These are phyloP conservation scores for Tachina lurida DNA, from an alignment of 2,888 invertebrate genomes.

Conservation along the genomic window DNA sequence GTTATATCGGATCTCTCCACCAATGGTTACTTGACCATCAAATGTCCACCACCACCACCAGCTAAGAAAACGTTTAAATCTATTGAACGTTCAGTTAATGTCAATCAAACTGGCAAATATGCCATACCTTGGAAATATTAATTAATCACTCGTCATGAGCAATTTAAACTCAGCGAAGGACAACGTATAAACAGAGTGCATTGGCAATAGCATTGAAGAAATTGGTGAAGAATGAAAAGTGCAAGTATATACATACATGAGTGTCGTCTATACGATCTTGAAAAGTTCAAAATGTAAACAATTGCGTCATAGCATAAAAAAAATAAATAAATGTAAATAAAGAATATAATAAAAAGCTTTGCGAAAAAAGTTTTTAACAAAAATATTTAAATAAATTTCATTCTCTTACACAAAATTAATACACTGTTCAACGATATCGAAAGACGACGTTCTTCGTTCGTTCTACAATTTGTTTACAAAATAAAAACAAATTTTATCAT, in stretches of 20 bases:
- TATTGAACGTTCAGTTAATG: conserved; percentile 83
- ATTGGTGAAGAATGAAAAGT: conserved; percentile 58
- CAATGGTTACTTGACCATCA: conserved; percentile 88
- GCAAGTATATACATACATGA: conserved; percentile 51
- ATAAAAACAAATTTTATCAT: too few relatives aligned
- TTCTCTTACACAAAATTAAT: too few relatives aligned
- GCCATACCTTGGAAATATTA: conserved; percentile 78
- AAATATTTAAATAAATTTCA: too few relatives aligned
- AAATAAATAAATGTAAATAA: not conserved
- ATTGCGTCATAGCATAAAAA: not conserved
- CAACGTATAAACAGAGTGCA: not conserved
- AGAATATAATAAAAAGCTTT: not conserved
- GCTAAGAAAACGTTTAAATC: conserved; percentile 75
- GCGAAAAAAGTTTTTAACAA: too few relatives aligned
- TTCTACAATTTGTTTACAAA: too few relatives aligned
- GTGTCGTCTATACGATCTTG: conserved; percentile 11
- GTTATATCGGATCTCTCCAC: conserved; percentile 89
- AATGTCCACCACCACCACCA: conserved; percentile 85
- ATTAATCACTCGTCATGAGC: conserved; percentile 9
- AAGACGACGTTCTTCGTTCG: too few relatives aligned
- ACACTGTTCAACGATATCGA: too few relatives aligned
- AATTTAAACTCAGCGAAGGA: not conserved
- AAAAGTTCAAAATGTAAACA: conserved; percentile 18
- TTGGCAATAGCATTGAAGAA: conserved; percentile 25
- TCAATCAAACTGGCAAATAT: conserved; percentile 85